These are phyloP conservation scores for Glyptemys insculpta DNA, from an alignment of 2,797 vertebrate species.

Conservation along the genomic window DNA sequence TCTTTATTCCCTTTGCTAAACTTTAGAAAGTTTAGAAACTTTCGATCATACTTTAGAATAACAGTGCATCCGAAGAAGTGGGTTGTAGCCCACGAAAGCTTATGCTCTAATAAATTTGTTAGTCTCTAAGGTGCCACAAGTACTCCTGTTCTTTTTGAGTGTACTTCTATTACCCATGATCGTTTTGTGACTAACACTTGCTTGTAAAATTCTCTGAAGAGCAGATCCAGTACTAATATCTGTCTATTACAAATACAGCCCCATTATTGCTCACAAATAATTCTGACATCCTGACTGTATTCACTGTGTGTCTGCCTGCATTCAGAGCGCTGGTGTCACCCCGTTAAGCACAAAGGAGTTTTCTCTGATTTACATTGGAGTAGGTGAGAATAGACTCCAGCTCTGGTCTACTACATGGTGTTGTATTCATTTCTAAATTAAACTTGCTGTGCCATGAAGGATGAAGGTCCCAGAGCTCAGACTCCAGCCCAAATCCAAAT, in stretches of 20 bases:
- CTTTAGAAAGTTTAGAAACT: neutral
- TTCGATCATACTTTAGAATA: neutral
- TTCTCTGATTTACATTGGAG: constrained; percentile 8
- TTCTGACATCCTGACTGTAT: neutral
- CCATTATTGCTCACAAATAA: neutral
- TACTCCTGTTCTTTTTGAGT: no score
- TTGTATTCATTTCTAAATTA: neutral
- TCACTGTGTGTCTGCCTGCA: neutral
- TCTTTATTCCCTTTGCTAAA: neutral
- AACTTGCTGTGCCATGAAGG: neutral
- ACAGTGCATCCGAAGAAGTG: no score
- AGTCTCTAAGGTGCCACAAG: no score
- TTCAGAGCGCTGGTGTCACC: constrained; percentile 36
- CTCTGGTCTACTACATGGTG: neutral
- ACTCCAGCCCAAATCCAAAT: neutral
- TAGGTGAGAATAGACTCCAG: neutral
- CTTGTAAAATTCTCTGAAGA: constrained; percentile 7
- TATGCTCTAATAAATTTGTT: no score
- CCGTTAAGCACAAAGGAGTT: constrained; percentile 5
- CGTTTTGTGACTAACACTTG: neutral
- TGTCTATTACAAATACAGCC: constrained; percentile 6
- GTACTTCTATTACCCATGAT: neutral
- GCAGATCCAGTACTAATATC: neutral
- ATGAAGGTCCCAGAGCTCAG: neutral
- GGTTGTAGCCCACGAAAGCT: no score